Evolutionary conservation across 2,797 vertebrate species (phyloP).

Genomic region (Sebastiscus albofasciatus): DNA sequence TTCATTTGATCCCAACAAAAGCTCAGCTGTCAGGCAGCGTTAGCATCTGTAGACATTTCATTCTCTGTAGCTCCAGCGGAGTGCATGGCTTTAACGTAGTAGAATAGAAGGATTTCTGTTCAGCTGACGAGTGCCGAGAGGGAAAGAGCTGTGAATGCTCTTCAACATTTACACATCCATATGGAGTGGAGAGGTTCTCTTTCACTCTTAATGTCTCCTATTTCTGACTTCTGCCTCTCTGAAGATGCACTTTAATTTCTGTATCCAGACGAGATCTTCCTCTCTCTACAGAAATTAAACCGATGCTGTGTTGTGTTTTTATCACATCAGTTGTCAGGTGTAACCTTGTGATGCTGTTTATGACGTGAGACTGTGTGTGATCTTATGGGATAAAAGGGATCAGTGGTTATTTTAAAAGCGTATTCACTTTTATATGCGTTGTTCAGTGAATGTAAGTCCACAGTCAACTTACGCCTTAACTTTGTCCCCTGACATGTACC

Average conservation of each 20-base stretch:
- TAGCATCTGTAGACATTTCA: not conserved
- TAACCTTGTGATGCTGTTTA: not conserved
- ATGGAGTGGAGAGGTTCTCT: not conserved
- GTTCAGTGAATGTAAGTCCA: not conserved
- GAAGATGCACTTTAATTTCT: not conserved
- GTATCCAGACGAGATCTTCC: not conserved
- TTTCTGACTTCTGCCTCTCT: not conserved
- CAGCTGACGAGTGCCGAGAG: not conserved
- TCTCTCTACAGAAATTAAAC: not conserved
- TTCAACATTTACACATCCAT: not conserved
- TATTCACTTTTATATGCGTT: not conserved
- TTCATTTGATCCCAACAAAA: not conserved
- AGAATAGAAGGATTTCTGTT: not conserved
- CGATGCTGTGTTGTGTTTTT: not conserved
- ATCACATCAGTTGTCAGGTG: not conserved
- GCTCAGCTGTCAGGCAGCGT: constrained; percentile 9
- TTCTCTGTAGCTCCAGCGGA: not conserved
- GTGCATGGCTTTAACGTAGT: not conserved
- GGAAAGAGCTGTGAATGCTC: too few species aligned
- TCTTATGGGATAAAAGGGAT: not conserved
- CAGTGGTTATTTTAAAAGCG: too few species aligned
- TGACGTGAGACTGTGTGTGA: not conserved
- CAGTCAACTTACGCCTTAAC: not conserved
- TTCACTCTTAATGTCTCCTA: not conserved
- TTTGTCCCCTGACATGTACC: not conserved